A percentile compares a stretch with the other conserved stretches of the same genome.
Evolutionary conservation across 2,888 invertebrate species (phyloP).

Genomic region (Argyra leucocephala): DNA sequence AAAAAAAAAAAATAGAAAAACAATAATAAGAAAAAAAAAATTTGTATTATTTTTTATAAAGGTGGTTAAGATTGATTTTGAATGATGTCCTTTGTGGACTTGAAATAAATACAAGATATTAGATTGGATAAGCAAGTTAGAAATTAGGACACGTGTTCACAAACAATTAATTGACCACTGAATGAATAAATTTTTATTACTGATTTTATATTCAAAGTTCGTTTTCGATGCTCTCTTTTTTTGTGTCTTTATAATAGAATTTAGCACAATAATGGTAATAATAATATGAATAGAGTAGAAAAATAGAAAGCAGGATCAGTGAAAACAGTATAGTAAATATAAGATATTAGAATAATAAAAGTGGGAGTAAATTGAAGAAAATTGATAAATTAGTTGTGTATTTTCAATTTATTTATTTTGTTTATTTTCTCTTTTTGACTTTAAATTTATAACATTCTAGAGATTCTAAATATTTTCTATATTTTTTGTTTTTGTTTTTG

Average conservation of each 20-base stretch:
- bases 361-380: background rate
- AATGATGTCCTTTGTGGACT: background rate
- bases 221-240: background rate
- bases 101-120: background rate
- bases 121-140: background rate
- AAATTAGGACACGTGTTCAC: slow-evolving; percentile 1
- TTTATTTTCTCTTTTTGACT: background rate
- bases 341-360: background rate
- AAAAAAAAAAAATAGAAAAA: background rate
- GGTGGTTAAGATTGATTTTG: slow-evolving; percentile 3
- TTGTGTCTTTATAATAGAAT: background rate
- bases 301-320: background rate
- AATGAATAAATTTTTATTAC: background rate
- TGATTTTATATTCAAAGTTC: background rate
- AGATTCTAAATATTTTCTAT: background rate
- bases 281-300: background rate
- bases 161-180: background rate
- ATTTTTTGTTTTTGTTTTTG: background rate
- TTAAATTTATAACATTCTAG: background rate
- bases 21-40: background rate
- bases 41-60: background rate
- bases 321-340: background rate
- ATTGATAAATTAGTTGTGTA: background rate
- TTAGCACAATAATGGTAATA: background rate
- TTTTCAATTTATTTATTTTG: background rate